Evolutionary conservation across 2,113 vertebrate genomes (phyloP).

Genomic region (Stegastes partitus): DNA sequence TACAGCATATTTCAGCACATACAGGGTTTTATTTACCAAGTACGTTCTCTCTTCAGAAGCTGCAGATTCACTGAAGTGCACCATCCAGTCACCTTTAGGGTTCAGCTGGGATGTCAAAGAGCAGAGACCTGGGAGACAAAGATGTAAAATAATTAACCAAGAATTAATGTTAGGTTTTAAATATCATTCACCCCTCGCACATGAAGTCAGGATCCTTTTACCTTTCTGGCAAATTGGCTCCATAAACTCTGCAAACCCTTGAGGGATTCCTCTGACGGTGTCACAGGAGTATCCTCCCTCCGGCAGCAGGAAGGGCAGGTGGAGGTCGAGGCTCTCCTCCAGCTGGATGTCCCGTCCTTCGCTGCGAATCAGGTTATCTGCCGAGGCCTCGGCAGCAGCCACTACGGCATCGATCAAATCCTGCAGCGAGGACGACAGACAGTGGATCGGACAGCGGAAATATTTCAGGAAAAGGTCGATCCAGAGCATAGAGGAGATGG

Average conservation of each 20-base stretch:
- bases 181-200: neutral
- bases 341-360: conserved; percentile 89
- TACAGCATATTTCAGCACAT: neutral
- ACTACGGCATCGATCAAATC: conserved; percentile 91
- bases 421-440: conserved; percentile 72
- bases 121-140: conserved; percentile 87
- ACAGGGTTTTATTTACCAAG: conserved; percentile 74
- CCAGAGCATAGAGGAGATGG: conserved; percentile 1
- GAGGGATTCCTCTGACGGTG: conserved; percentile 90
- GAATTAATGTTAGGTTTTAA: neutral
- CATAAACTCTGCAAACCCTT: conserved; percentile 91
- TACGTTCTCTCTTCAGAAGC: conserved; percentile 82
- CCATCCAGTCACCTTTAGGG: conserved; percentile 89
- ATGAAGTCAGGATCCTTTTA: conserved; percentile 47
- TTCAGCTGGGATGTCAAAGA: conserved; percentile 85
- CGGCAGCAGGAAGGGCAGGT: conserved; percentile 93
- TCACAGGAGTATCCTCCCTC: conserved; percentile 95
- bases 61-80: conserved; percentile 88
- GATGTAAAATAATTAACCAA: neutral
- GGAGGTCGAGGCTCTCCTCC: conserved; percentile 92
- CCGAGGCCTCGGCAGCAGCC: conserved; percentile 87
- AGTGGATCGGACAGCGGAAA: conserved; percentile 11
- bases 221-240: conserved; percentile 93
- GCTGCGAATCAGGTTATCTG: conserved; percentile 88
- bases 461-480: conserved; percentile 49